Evolutionary conservation across 2,888 invertebrate genomes (phyloP).

Genomic region (Tuta absoluta): DNA sequence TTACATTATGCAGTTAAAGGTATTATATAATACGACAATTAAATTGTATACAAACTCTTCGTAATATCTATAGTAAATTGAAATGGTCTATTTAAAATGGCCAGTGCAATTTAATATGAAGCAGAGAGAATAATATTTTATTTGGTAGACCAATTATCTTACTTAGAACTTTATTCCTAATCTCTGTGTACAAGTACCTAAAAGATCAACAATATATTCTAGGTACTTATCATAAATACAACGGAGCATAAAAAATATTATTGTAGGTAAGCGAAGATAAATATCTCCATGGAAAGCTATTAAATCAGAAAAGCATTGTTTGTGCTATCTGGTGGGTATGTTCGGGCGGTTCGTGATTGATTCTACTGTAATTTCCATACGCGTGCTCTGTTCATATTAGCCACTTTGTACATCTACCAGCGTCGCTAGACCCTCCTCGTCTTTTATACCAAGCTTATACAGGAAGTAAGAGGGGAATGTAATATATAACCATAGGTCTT

Average conservation of each 20-base stretch:
- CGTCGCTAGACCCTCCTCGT: slow-evolving; percentile 42
- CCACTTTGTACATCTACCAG: slow-evolving; percentile 69
- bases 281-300: slow-evolving; percentile 63
- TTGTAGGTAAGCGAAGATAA: slow-evolving; percentile 45
- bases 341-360: slow-evolving; percentile 77
- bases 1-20: too few relatives aligned
- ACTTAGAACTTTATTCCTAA: too few relatives aligned
- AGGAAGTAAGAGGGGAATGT: slow-evolving; percentile 41
- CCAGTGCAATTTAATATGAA: too few relatives aligned
- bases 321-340: slow-evolving; percentile 67
- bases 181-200: too few relatives aligned
- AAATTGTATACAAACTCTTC: too few relatives aligned
- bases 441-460: slow-evolving; percentile 32
- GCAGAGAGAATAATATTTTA: too few relatives aligned
- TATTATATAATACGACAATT: too few relatives aligned
- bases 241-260: slow-evolving; percentile 7
- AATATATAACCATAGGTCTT: slow-evolving; percentile 52
- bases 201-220: too few relatives aligned
- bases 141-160: too few relatives aligned
- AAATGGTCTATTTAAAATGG: too few relatives aligned
- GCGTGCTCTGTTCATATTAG: slow-evolving; percentile 77
- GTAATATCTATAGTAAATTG: background rate
- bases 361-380: slow-evolving; percentile 79
- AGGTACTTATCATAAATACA: background rate
- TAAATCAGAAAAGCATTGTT: slow-evolving; percentile 65